A percentile compares a stretch with the other conserved stretches of the same genome.
These are phyloP conservation scores for Mustelus asterias DNA, from an alignment of 2,113 vertebrate genomes.

Conservation along the genomic window DNA sequence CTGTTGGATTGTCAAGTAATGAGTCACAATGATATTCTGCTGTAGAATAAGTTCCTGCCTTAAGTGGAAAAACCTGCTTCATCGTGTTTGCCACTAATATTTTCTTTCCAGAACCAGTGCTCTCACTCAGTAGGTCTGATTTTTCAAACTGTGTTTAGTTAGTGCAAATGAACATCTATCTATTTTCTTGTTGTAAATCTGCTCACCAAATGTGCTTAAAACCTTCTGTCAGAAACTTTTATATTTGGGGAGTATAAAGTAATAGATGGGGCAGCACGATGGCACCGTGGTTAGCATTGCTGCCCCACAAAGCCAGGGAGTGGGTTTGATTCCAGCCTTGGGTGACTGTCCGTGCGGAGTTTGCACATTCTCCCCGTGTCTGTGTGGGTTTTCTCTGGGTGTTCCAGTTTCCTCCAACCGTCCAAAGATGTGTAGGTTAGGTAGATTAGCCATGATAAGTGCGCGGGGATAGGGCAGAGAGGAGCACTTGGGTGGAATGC, in stretches of 20 bases:
- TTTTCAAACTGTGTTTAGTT: not conserved
- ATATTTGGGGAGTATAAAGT: not conserved
- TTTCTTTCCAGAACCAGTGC: not conserved
- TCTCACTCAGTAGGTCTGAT: not conserved
- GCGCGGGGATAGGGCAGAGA: no score
- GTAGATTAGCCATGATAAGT: no score
- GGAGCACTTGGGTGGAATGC: no score
- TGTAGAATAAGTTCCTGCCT: not conserved
- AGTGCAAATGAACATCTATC: not conserved
- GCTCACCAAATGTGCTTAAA: not conserved
- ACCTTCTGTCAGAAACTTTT: not conserved
- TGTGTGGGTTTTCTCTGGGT: no score
- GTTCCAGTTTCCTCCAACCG: no score
- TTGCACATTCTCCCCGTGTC: no score
- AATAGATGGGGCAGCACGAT: not conserved
- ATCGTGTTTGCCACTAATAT: not conserved
- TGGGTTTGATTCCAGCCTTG: no score
- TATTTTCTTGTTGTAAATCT: conserved; percentile 5
- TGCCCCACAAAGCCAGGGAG: no score
- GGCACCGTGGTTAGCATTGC: no score
- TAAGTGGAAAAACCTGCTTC: not conserved
- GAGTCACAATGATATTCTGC: not conserved
- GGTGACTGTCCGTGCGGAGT: no score
- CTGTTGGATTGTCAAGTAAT: not conserved
- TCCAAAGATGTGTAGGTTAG: no score